Base-by-base conservation (phyloP, 2,888 invertebrate species). In the Cryptus viduatorius region DNA sequence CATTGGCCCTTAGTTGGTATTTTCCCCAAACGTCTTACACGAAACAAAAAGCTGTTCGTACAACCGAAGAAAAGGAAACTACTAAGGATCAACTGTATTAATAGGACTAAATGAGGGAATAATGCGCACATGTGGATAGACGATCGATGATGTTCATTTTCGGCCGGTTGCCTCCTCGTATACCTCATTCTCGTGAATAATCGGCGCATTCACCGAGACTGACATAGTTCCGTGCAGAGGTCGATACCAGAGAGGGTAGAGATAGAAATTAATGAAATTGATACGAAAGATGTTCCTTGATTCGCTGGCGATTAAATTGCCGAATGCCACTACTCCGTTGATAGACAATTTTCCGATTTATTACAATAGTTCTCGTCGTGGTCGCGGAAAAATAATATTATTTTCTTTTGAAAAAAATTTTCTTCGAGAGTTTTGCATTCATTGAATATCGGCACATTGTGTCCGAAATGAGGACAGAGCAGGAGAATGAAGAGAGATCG, bases 401-500 rank as follows among this genome's bases (percentile, higher is more conserved):
- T 71, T 79, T 71, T 50, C 71, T 44, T 64, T 61, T 42, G 64
- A 19, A 44, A 71, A 77, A 77, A 64, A 10, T 64, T 14, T 64
- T 53, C 72, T 67, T 68, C 44, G 72, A 77, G 72, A 19, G 67
- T 14, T 82, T 69, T 76, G 71, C 65, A 64, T 82, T 4, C 61
- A 76, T 72, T 67, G 61, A 79, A 79, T 85, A 82, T 84, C 71
- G 71, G 71, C 76, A 42, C 79, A 82, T 82, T 69, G 64, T 69
- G 64, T 72, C 72, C 79, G 75, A 68, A 85, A 79, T 79, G 79
- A 61, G 82, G 72, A 75, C 37, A 46, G 78, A 72, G 71, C 46
- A 53, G 31, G 44, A 42, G 76, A 82, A 71, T 59, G 65, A 82
- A 67, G 37, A 65, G n/a, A n/a, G n/a, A n/a, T n/a, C n/a, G n/a